phyloP scores from a whole-genome alignment of 2,113 vertebrate genomes.

The Atractosteus spatula region DNA sequence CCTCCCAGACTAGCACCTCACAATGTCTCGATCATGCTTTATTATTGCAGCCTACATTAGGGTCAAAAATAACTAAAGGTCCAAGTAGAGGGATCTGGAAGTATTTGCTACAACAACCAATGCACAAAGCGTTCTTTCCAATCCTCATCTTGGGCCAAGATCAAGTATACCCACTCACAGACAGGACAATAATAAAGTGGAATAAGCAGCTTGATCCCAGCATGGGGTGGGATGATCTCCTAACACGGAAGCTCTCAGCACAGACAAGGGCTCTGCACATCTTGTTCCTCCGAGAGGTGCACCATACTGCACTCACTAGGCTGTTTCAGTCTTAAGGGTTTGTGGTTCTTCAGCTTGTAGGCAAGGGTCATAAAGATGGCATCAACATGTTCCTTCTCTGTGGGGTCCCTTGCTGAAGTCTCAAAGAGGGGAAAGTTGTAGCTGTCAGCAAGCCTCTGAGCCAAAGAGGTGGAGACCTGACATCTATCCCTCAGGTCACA shows the following conservation, averaged over 20 bases:
- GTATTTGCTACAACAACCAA: too few relatives aligned
- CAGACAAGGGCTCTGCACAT: conserved; percentile 23
- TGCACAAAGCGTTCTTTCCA: too few relatives aligned
- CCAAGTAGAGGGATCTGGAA: too few relatives aligned
- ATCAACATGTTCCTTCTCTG: conserved; percentile 64
- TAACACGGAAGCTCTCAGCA: conserved; percentile 20
- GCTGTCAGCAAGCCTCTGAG: conserved; percentile 59
- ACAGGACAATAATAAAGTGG: too few relatives aligned
- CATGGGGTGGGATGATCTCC: too few relatives aligned
- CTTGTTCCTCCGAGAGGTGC: conserved; percentile 24
- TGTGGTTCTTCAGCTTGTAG: conserved; percentile 66
- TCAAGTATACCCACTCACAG: too few relatives aligned
- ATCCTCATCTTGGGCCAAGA: too few relatives aligned
- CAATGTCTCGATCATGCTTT: too few relatives aligned
- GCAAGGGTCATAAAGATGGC: conserved; percentile 69
- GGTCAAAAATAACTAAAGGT: too few relatives aligned
- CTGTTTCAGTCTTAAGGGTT: conserved; percentile 65
- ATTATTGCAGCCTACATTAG: too few relatives aligned
- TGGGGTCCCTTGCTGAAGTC: conserved; percentile 66
- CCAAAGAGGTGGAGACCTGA: conserved; percentile 57
- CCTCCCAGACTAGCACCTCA: too few relatives aligned
- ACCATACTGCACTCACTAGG: conserved; percentile 37
- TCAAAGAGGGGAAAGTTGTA: conserved; percentile 68
- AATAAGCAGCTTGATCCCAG: too few relatives aligned
- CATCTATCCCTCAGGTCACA: conserved; percentile 57